Evolutionary conservation across 2,113 vertebrate species (phyloP), one percentile per base, ranked within the genome.

Genomic region (Actinemys pallida): DNA sequence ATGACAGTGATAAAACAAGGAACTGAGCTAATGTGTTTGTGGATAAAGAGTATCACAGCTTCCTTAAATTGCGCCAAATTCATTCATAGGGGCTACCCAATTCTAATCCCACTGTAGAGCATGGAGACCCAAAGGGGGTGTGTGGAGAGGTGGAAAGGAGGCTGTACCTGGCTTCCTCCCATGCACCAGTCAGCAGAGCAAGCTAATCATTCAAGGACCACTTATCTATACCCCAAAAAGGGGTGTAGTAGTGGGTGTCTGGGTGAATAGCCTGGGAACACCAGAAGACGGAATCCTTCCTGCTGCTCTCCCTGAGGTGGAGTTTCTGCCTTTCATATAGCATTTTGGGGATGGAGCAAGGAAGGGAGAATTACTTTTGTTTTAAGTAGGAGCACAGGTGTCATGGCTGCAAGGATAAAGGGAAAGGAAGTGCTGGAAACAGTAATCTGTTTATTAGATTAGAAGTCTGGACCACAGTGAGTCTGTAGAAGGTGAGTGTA

Each of bases 41-140:
- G n/a, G 50, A 24, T 39, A 90, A 88, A 54, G 31, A 35, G 52
- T 45, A 65, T 90, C 10, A 14, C 27, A 72, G 25, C 20, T 87
- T 72, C 25, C 35, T 31, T 52, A 29, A 27, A 75, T 39, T 39
- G n/a, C 2, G 9, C 20, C 19, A 75, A 20, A 75, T 75, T 75
- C n/a, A 75, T 42, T 10, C n/a, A 42, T 10, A 20, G 50, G 16
- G 84, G 29, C 47, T 94, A 75, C 80, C 84, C 80, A 87, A 80
- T 92, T 93, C 90, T 95, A 92, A 87, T 81, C 50, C 75, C 87
- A 65, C 87, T 90, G 87, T 82, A 56, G 13, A 90, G n/a, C 10
- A 87, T 25, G 52, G 56, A 90, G 72, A 29, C 88, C 79, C 90
- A 87, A 82, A 2, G 84, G 83, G 92, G 47, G 56, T 87, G 47